Conservation (phyloP, 2,113 vertebrate genomes). For the Anhinga anhinga region DNA sequence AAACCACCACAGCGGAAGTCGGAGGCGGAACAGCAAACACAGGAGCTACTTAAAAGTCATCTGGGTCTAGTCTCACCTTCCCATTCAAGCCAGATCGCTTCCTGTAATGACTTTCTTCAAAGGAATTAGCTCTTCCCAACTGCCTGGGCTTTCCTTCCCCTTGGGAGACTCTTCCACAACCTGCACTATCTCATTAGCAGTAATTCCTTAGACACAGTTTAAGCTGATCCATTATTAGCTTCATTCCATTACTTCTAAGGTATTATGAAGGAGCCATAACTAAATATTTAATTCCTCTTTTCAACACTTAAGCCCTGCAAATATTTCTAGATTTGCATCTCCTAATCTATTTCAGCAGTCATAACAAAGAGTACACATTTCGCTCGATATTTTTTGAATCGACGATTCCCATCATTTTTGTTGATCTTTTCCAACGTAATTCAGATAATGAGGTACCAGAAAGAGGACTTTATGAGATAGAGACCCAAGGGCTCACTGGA, state of each 20-base stretch:
- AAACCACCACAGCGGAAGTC: background rate
- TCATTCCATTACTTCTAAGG: background rate
- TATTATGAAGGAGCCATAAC: background rate
- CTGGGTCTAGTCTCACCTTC: background rate
- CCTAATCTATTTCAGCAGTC: background rate
- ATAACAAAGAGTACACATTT: background rate
- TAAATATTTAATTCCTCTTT: constrained; percentile 32
- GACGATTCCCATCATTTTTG: background rate
- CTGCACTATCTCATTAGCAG: background rate
- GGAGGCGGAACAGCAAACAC: background rate
- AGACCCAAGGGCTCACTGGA: background rate
- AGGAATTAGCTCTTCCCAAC: background rate
- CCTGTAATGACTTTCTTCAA: background rate
- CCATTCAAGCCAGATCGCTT: background rate
- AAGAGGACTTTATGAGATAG: background rate
- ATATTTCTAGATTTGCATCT: background rate
- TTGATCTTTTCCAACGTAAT: background rate
- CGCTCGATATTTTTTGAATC: background rate
- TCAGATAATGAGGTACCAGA: background rate
- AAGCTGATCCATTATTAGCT: constrained; percentile 11
- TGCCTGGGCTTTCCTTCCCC: background rate
- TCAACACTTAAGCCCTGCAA: background rate
- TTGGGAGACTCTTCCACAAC: background rate
- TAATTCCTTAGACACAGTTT: constrained; percentile 11
- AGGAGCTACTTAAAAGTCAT: background rate